A percentile compares a stretch with the other conserved stretches of the same genome.
These are phyloP conservation scores for Drepana falcataria DNA, from an alignment of 2,888 invertebrate genomes.

Conservation along the genomic window DNA sequence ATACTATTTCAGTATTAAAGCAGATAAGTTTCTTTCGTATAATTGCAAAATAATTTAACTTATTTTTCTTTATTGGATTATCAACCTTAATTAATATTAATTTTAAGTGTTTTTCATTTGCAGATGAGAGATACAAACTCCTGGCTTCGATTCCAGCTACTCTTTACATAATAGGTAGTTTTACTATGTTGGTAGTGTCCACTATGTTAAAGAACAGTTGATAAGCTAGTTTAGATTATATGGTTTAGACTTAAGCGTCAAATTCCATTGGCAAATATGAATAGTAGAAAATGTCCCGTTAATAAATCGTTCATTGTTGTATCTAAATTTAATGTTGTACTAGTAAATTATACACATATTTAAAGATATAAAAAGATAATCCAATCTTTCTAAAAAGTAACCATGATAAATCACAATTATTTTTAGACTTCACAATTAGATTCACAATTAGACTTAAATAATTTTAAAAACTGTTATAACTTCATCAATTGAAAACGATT, in stretches of 20 bases:
- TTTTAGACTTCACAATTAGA: too few species aligned
- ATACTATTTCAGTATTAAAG: background rate
- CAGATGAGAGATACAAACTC: slow-evolving; percentile 88
- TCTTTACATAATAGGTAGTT: slow-evolving; percentile 85
- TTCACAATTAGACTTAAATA: too few species aligned
- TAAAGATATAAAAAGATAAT: too few species aligned
- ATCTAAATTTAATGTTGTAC: too few species aligned
- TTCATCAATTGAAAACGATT: too few species aligned
- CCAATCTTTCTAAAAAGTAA: too few species aligned
- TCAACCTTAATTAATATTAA: slow-evolving; percentile 7
- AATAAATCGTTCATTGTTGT: too few species aligned
- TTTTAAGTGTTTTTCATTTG: slow-evolving; percentile 51
- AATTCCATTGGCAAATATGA: background rate
- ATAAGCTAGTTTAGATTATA: slow-evolving; percentile 9
- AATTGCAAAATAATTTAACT: slow-evolving; percentile 13
- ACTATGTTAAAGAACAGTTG: slow-evolving; percentile 54
- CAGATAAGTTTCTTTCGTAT: slow-evolving; percentile 18
- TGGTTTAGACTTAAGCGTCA: background rate
- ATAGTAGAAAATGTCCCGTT: background rate
- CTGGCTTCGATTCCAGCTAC: slow-evolving; percentile 89
- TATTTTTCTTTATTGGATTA: slow-evolving; percentile 2
- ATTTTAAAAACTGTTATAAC: too few species aligned
- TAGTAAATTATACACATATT: too few species aligned
- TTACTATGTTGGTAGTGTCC: slow-evolving; percentile 80
- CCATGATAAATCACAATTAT: too few species aligned